Evolutionary conservation across 2,797 vertebrate species (phyloP), one percentile per base, ranked within the genome.

Genomic region (Notoglanidium macrostoma): DNA sequence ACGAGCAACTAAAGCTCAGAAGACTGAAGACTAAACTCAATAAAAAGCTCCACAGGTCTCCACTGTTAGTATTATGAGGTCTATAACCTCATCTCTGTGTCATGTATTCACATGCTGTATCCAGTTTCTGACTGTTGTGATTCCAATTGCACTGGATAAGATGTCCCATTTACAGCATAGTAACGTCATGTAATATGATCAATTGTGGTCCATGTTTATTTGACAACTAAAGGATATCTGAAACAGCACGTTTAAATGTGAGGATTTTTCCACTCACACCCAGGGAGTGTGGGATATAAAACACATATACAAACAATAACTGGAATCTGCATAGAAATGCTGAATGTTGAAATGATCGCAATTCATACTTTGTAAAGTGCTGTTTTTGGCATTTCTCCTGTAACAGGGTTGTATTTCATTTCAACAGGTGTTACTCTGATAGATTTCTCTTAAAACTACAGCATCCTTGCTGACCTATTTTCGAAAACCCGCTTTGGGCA

Each of bases 171-270:
- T 91, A 85, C 91, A 85, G 78, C 49, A 44, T 23, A 68, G 84
- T 90, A 86, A 74, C 89, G 88, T 86, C 84, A 11, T 46, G 93
- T 92, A 93, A 95, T 88, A 87, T 32, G 89, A 94, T 91, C 63
- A 32, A 89, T 85, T 40, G 55, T 83, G 81, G 88, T 49, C 87
- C 44, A 73, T 76, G 54, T 93, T 94, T 90, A 94, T 87, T 90
- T 87, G 90, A 76, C 90, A 88, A 65, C 93, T 89, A 93, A 94
- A 86, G 87, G 90, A 94, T 89, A 88, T 86, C 35, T 92, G 93
- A 79, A 76, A 65, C 46, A 74, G 76, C 67, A 54, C 26, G 7
- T 61, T 54, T 61, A 81, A 3, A 1, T 54, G 3, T 78, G 51
- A 32, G 74, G 23, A 76, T 51, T 76, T 76, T 81, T 35, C 26